Conservation (phyloP, 1,140 invertebrate genomes). For the Monochamus saltuarius region DNA sequence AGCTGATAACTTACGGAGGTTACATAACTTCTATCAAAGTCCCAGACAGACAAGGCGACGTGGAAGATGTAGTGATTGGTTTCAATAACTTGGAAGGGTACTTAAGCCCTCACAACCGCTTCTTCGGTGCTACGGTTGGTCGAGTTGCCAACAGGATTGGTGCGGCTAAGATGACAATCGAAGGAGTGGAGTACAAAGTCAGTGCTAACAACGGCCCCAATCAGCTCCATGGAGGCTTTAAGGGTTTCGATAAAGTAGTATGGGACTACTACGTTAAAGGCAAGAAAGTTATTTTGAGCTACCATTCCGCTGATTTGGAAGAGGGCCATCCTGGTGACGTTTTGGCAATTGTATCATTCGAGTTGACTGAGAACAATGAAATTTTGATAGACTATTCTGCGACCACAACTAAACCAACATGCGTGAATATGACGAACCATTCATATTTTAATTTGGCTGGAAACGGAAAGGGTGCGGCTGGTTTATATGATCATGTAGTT, state of each 20-base stretch:
- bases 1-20: slow-evolving; percentile 75
- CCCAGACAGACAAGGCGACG: slow-evolving; percentile 67
- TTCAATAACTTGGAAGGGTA: slow-evolving; percentile 75
- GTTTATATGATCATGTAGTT: slow-evolving; percentile 73
- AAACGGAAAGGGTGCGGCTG: slow-evolving; percentile 59
- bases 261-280: slow-evolving; percentile 47
- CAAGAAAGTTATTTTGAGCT: slow-evolving; percentile 48
- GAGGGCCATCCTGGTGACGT: slow-evolving; percentile 79
- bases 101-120: slow-evolving; percentile 62
- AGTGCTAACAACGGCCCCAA: slow-evolving; percentile 72
- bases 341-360: slow-evolving; percentile 66
- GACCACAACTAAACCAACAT: slow-evolving; percentile 73
- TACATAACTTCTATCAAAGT: slow-evolving; percentile 72
- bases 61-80: slow-evolving; percentile 73
- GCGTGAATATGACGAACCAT: slow-evolving; percentile 91
- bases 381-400: slow-evolving; percentile 73
- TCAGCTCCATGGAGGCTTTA: slow-evolving; percentile 82
- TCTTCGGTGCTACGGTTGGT: slow-evolving; percentile 87
- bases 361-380: slow-evolving; percentile 69
- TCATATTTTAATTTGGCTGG: slow-evolving; percentile 93
- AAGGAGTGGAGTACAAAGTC: slow-evolving; percentile 68
- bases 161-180: slow-evolving; percentile 67
- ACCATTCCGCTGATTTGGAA: slow-evolving; percentile 65
- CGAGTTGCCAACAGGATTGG: slow-evolving; percentile 84
- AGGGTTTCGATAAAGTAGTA: slow-evolving; percentile 81